A percentile compares a stretch with the other conserved stretches of the same genome.
phyloP scores from a whole-genome alignment of 2,797 vertebrate genomes.

The Pempheris klunzingeri region DNA sequence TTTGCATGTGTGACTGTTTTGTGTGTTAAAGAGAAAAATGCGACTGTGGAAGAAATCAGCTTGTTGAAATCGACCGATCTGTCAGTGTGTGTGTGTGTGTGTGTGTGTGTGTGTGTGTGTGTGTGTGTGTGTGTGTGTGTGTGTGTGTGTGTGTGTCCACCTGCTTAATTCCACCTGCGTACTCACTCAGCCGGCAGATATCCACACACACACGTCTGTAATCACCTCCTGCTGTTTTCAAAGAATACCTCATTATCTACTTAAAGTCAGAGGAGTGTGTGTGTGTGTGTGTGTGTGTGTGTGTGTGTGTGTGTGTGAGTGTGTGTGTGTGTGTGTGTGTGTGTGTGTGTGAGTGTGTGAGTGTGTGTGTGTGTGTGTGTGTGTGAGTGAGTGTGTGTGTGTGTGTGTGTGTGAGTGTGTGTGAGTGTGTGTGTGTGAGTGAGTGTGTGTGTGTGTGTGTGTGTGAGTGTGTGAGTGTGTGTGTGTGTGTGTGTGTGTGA shows the following conservation, averaged over 20 bases:
- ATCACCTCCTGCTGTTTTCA: slow-evolving; percentile 74
- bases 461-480: background rate
- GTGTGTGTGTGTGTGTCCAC: slow-evolving; percentile 40
- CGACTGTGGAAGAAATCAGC: slow-evolving; percentile 25
- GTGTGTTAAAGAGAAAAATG: slow-evolving; percentile 6
- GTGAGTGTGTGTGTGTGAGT: background rate
- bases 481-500: background rate
- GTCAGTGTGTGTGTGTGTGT: slow-evolving; percentile 18
- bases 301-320: slow-evolving; percentile 25
- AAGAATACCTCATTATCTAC: slow-evolving; percentile 79
- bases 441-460: slow-evolving; percentile 11
- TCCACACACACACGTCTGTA: slow-evolving; percentile 42
- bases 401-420: slow-evolving; percentile 13
- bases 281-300: slow-evolving; percentile 28
- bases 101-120: slow-evolving; percentile 25
- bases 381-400: background rate
- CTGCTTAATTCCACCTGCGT: slow-evolving; percentile 69
- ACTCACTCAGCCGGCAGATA: slow-evolving; percentile 14
- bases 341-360: too few relatives aligned
- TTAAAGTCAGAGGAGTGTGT: slow-evolving; percentile 53
- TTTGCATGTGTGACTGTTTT: background rate
- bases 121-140: slow-evolving; percentile 7
- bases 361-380: background rate
- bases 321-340: slow-evolving; percentile 21
- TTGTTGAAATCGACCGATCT: background rate